These are phyloP conservation scores for Gallinago paraguaiae DNA, from an alignment of 2,113 vertebrate species.

Conservation along the genomic window DNA sequence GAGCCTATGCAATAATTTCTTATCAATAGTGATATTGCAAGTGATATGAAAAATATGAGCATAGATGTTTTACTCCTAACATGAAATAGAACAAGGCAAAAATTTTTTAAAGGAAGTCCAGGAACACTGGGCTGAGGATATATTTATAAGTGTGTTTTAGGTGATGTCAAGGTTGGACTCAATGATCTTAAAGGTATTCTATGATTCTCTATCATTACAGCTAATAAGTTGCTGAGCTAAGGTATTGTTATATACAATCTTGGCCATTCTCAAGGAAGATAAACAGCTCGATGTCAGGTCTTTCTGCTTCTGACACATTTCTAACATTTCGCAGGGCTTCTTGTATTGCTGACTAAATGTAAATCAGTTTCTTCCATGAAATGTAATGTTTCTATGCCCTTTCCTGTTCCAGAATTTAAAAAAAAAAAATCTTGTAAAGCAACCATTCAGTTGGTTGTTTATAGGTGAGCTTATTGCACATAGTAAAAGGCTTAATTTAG, in stretches of 20 bases:
- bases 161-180: not conserved
- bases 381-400: not conserved
- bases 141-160: not conserved
- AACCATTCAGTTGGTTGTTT: fast-evolving
- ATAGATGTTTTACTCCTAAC: not conserved
- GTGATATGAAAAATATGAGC: not conserved
- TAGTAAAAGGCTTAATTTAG: not conserved
- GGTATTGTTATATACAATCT: not conserved
- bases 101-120: not conserved
- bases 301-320: not conserved
- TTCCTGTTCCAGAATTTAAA: not conserved
- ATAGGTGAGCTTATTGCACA: not conserved
- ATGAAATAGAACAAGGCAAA: not conserved
- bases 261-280: not conserved
- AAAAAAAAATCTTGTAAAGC: not conserved
- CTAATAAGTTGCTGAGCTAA: not conserved
- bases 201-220: not conserved
- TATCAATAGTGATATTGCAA: not conserved
- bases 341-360: not conserved
- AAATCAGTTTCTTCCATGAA: not conserved
- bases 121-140: not conserved
- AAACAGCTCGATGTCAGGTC: not conserved
- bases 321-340: not conserved
- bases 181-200: not conserved
- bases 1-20: not conserved